Base-by-base conservation (phyloP, 2,888 invertebrate genomes). In the Drepanosiphum platanoidis region DNA sequence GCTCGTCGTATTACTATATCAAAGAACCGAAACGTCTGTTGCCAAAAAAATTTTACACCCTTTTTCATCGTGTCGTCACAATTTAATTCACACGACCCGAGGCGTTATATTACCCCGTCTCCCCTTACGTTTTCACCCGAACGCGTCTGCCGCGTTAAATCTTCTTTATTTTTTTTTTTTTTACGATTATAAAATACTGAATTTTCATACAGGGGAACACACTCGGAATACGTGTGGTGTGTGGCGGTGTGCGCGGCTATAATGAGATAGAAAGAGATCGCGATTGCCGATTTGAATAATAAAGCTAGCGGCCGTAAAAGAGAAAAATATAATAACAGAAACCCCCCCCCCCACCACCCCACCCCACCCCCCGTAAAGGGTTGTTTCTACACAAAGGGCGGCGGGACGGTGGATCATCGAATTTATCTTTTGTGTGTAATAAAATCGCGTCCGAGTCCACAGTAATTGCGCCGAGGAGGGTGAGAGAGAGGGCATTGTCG, bases 361-460 rank as follows among this genome's bases (percentile, higher is more conserved):
- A n/a, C n/a, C n/a, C n/a, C n/a, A n/a, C n/a, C n/a, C n/a, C n/a
- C n/a, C 39, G 18, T 81, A 81, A 82, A 82, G 72, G 82, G 82
- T 82, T 82, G 32, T 39, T 80, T 80, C 52, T 52, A 70, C 46
- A 34, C 64, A 27, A 52, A 66, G 15, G 72, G 22, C 32, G 52
- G 52, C 36, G 15, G 79, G 46, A 32, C 3, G 79, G 64, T 27
- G n/a, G 27, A 82, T 72, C 71, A 72, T 80, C 68, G 68, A 80
- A 80, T 82, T 83, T 66, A 83, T 83, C 74, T 83, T 83, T 74
- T 83, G 82, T 82, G 82, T 82, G 64, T 64, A 83, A 82, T 64
- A 61, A 74, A 83, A 74, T 46, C 61, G 64, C 74, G 82, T 72
- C 82, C 74, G 72, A 80, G 79, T 81, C 36, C 52, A 36, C 61